Evolutionary conservation across 1,140 invertebrate species (phyloP).

Genomic region (Amphibalanus amphitrite): DNA sequence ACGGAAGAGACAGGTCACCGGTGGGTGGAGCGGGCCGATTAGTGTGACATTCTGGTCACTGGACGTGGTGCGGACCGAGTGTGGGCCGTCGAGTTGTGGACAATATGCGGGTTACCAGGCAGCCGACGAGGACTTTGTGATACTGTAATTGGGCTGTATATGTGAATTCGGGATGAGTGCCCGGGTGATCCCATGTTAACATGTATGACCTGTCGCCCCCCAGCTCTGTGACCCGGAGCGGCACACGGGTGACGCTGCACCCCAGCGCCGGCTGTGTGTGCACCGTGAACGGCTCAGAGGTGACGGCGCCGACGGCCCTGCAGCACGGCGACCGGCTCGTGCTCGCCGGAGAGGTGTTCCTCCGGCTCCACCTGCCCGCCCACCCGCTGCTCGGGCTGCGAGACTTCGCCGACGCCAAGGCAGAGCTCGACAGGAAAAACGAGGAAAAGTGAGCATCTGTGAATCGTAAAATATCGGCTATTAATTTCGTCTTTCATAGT

Average conservation of each 20-base stretch:
- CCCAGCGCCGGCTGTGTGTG: conserved; percentile 34
- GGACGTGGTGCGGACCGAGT: no score
- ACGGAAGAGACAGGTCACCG: no score
- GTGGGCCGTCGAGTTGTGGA: no score
- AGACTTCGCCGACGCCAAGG: conserved; percentile 43
- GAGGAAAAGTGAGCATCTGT: conserved; percentile 30
- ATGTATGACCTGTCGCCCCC: conserved; percentile 9
- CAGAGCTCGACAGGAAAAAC: conserved; percentile 42
- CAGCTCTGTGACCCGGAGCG: conserved; percentile 24
- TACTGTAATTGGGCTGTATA: no score
- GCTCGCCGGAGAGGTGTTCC: conserved; percentile 48
- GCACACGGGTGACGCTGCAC: conserved; percentile 22
- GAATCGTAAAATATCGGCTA: no score
- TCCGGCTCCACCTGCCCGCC: conserved; percentile 31
- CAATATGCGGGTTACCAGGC: no score
- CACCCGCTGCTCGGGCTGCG: conserved; percentile 19
- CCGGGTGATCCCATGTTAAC: no score
- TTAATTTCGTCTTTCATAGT: no score
- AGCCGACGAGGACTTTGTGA: no score
- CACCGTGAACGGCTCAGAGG: conserved; percentile 44
- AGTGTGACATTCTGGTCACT: no score
- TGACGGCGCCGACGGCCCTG: conserved; percentile 25
- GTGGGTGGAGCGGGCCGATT: no score
- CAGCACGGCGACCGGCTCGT: conserved; percentile 45
- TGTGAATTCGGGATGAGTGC: no score